Conservation (phyloP, 1,140 invertebrate genomes). For the Globodera ellingtonae region DNA sequence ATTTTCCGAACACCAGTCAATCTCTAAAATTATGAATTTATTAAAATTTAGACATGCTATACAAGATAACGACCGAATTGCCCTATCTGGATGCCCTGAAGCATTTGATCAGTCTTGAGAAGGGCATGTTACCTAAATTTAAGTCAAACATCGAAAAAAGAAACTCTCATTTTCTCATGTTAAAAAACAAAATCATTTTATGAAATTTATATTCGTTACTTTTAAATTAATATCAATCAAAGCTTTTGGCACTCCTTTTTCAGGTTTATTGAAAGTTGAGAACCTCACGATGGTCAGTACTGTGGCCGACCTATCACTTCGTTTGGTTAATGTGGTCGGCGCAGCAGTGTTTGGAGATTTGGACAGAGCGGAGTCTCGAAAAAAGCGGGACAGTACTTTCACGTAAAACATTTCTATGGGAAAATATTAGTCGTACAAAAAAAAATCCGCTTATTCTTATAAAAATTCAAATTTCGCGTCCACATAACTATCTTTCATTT, state of each 20-base stretch:
- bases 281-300: background rate
- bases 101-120: background rate
- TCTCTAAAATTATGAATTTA: background rate
- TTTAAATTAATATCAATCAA: background rate
- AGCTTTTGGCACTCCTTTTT: background rate
- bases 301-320: background rate
- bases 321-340: background rate
- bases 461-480: too few relatives aligned
- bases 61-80: background rate
- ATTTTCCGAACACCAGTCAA: background rate
- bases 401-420: background rate
- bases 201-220: background rate
- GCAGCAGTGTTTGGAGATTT: background rate
- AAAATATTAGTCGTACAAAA: too few relatives aligned
- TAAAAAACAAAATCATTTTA: background rate
- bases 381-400: background rate
- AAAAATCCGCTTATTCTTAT: too few relatives aligned
- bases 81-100: background rate
- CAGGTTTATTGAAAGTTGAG: background rate
- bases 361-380: background rate
- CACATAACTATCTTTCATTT: too few relatives aligned
- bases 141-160: too few relatives aligned
- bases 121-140: background rate
- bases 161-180: too few relatives aligned
- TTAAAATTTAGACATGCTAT: background rate